These are phyloP conservation scores for Elgonia sp. DNA, from an alignment of 2,888 invertebrate species.

Conservation along the genomic window DNA sequence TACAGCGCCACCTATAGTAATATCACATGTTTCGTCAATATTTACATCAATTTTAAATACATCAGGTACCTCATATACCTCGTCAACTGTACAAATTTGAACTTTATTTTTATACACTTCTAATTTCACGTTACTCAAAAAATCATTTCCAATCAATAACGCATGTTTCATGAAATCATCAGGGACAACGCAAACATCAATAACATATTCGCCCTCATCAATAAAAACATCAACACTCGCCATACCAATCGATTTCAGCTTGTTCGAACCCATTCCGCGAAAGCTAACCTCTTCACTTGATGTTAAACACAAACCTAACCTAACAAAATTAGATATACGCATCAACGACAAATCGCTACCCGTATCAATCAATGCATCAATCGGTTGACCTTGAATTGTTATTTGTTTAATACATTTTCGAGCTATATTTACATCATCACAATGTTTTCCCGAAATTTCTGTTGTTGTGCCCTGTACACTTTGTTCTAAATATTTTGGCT, in stretches of 20 bases:
- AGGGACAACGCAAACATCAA: not conserved
- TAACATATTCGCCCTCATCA: not conserved
- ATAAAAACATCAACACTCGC: not conserved
- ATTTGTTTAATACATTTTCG: too few relatives aligned
- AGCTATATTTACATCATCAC: too few relatives aligned
- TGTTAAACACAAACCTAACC: too few relatives aligned
- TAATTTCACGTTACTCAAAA: not conserved
- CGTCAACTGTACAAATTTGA: not conserved
- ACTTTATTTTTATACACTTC: not conserved
- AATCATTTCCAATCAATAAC: slow-evolving; percentile 8
- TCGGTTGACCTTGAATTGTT: too few relatives aligned
- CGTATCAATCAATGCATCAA: too few relatives aligned
- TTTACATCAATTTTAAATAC: slow-evolving; percentile 25
- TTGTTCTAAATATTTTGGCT: too few relatives aligned
- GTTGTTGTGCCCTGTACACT: too few relatives aligned
- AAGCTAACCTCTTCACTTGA: not conserved
- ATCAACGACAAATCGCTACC: too few relatives aligned
- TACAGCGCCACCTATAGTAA: slow-evolving; percentile 19
- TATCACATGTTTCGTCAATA: slow-evolving; percentile 10
- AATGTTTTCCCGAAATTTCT: too few relatives aligned
- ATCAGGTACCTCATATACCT: slow-evolving; percentile 16
- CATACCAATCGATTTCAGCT: not conserved
- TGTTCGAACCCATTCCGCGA: not conserved
- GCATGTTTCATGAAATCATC: slow-evolving; percentile 3
- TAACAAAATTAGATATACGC: too few relatives aligned